Percentiles rank a stretch among this genome's conserved stretches.
These are phyloP conservation scores for Palythoa grandis DNA, from an alignment of 92 coral and sea anemone genomes.

Conservation along the genomic window DNA sequence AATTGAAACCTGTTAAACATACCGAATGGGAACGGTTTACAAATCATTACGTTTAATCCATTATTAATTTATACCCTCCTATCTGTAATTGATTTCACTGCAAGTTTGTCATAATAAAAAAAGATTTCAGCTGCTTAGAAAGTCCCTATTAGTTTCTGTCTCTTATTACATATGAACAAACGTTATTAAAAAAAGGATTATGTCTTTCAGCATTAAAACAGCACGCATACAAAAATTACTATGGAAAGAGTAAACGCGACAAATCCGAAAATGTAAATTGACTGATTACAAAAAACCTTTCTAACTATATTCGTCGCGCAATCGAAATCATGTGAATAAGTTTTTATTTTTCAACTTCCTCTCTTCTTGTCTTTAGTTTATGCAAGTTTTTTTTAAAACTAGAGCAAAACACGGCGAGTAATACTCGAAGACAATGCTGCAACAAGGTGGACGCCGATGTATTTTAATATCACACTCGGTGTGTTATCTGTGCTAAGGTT, in stretches of 20 bases:
- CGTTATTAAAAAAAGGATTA: not conserved
- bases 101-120: conserved; percentile 64
- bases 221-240: not conserved
- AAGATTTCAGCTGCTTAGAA: conserved; percentile 66
- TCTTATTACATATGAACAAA: not conserved
- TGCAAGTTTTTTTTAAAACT: not conserved
- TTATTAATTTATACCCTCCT: conserved; percentile 82
- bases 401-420: conserved; percentile 17
- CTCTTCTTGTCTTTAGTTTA: conserved; percentile 28
- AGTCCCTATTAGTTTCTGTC: conserved; percentile 17
- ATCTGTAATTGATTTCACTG: conserved; percentile 86
- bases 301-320: not conserved
- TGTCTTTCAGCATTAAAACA: not conserved
- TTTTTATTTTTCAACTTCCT: conserved; percentile 27
- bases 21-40: conserved; percentile 94
- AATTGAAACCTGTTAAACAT: conserved; percentile 97
- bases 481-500: conserved; percentile 2
- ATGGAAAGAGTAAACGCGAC: not conserved
- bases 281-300: not conserved
- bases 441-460: not conserved
- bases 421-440: not conserved
- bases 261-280: not conserved
- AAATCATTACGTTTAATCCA: conserved; percentile 93
- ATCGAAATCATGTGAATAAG: conserved; percentile 5
- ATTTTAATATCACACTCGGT: not conserved